A percentile compares a stretch with the other conserved stretches of the same genome.
Evolutionary conservation across 2,888 invertebrate species (phyloP).

Genomic region (Drosophila ustulata): DNA sequence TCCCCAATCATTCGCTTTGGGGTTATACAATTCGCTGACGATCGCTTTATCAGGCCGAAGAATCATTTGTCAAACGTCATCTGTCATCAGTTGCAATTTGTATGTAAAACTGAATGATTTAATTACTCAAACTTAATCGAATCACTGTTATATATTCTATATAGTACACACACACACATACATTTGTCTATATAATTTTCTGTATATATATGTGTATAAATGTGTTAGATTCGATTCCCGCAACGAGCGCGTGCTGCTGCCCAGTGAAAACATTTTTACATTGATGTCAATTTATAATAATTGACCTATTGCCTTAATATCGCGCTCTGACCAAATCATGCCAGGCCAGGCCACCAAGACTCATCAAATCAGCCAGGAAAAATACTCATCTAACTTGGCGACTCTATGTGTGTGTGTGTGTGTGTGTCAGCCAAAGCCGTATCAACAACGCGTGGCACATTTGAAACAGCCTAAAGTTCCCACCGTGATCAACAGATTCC

Average conservation of each 20-base stretch:
- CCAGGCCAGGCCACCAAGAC: slow-evolving; percentile 43
- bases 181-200: background rate
- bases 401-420: slow-evolving; percentile 8
- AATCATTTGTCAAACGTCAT: slow-evolving; percentile 62
- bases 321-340: slow-evolving; percentile 76
- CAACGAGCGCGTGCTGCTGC: slow-evolving; percentile 64
- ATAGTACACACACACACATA: slow-evolving; percentile 15
- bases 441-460: slow-evolving; percentile 32
- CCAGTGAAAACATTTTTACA: slow-evolving; percentile 71
- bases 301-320: slow-evolving; percentile 83
- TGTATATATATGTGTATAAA: background rate
- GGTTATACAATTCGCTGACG: slow-evolving; percentile 56
- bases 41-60: slow-evolving; percentile 28
- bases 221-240: slow-evolving; percentile 40
- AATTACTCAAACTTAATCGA: slow-evolving; percentile 76
- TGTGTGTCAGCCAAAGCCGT: slow-evolving; percentile 15
- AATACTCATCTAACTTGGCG: slow-evolving; percentile 30
- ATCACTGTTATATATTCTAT: slow-evolving; percentile 61
- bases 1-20: background rate
- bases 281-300: slow-evolving; percentile 82
- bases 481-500: slow-evolving; percentile 9
- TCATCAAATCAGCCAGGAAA: slow-evolving; percentile 65
- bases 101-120: slow-evolving; percentile 73
- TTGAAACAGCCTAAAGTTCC: slow-evolving; percentile 20
- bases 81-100: slow-evolving; percentile 65